Evolutionary conservation across 1,140 invertebrate species (phyloP).

Genomic region (Apis florea): DNA sequence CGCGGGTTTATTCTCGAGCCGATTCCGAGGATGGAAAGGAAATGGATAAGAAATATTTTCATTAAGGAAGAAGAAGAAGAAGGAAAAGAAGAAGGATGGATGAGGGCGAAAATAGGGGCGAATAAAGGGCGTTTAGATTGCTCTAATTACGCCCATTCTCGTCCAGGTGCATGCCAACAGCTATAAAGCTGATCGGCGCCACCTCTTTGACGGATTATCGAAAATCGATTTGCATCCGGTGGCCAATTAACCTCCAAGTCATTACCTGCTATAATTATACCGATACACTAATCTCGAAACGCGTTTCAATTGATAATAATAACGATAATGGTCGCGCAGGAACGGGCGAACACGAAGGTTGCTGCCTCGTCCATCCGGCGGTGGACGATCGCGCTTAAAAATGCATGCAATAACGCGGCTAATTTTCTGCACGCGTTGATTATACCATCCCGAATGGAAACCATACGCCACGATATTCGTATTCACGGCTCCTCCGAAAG

Average conservation of each 20-base stretch:
- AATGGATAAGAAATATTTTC: too few relatives aligned
- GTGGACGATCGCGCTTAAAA: too few relatives aligned
- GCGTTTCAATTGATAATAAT: conserved; percentile 64
- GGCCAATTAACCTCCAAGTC: conserved; percentile 63
- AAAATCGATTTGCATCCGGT: conserved; percentile 60
- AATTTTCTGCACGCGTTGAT: conserved; percentile 27
- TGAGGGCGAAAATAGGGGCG: too few relatives aligned
- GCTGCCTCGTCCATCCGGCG: too few relatives aligned
- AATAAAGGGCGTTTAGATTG: conserved; percentile 16
- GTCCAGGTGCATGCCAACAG: conserved; percentile 18
- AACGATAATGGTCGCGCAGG: conserved; percentile 47
- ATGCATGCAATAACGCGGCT: conserved; percentile 37
- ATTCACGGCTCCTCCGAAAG: too few relatives aligned
- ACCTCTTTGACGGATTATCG: conserved; percentile 65
- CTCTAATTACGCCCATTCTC: conserved; percentile 37
- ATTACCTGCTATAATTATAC: conserved; percentile 59
- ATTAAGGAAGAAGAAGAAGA: too few relatives aligned
- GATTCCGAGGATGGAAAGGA: too few relatives aligned
- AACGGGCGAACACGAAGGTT: neutral
- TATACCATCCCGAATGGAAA: neutral
- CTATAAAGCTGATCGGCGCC: conserved; percentile 31
- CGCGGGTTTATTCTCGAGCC: too few relatives aligned
- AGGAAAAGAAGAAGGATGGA: too few relatives aligned
- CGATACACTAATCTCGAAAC: conserved; percentile 59
- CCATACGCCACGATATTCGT: too few relatives aligned